Conservation (phyloP, 2,888 invertebrate species). For the Hirtodrosophila trivittata region DNA sequence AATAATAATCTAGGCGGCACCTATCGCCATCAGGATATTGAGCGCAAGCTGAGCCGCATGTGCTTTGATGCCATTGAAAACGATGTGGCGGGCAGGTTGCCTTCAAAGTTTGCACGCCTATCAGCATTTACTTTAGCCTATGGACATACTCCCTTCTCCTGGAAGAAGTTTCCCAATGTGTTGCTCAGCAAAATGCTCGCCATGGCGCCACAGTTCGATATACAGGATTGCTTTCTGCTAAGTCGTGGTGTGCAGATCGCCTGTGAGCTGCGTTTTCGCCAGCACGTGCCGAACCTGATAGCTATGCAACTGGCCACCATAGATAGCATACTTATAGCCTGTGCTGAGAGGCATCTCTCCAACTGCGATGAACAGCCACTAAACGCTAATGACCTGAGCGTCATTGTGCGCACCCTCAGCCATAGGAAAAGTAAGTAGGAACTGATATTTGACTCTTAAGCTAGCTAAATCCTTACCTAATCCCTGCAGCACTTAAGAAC, state of each 20-base stretch:
- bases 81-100: constrained; percentile 81
- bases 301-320: constrained; percentile 75
- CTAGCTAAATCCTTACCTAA: constrained; percentile 1
- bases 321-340: constrained; percentile 79
- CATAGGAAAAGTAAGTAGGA: constrained; percentile 77
- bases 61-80: constrained; percentile 81
- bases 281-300: constrained; percentile 62
- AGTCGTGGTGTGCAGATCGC: constrained; percentile 84
- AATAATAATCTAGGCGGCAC: constrained; percentile 85
- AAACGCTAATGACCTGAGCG: constrained; percentile 74
- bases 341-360: constrained; percentile 79
- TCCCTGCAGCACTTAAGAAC: constrained; percentile 80
- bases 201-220: constrained; percentile 83
- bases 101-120: constrained; percentile 82
- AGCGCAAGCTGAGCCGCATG: constrained; percentile 82
- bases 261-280: constrained; percentile 79
- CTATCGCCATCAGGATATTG: constrained; percentile 84
- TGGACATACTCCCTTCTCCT: constrained; percentile 80
- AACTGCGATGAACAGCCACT: constrained; percentile 52
- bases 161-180: constrained; percentile 81
- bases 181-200: constrained; percentile 82
- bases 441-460: background rate
- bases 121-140: constrained; percentile 84
- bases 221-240: constrained; percentile 83
- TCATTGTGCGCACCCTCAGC: constrained; percentile 79